Evolutionary conservation across 2,797 vertebrate genomes (phyloP), one percentile per base, ranked within the genome.

Genomic region (Mastacembelus armatus): DNA sequence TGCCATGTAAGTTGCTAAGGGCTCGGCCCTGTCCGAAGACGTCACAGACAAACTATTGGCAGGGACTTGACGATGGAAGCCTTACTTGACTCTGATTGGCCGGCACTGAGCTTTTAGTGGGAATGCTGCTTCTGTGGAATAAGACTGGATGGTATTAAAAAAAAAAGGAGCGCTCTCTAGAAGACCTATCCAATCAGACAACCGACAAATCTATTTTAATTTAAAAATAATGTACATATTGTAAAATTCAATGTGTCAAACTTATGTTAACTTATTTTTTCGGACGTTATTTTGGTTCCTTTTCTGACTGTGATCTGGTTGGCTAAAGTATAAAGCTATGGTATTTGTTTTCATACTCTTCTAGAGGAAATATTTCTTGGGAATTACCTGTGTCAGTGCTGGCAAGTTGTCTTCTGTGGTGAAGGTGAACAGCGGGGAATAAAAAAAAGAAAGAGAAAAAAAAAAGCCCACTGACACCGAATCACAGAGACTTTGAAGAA

Each of bases 191-290:
- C 89, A 88, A 91, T 93, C 92, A 89, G 84, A 90, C 89, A 92
- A 92, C 88, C 69, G 85, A 89, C 91, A 91, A 93, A 91, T 93
- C 85, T 94, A 94, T 94, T 95, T 95, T 94, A 94, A 94, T 92
- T 91, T 94, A 92, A 90, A 89, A 85, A 85, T 73, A 92, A 78
- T 95, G 93, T 95, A 94, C 84, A 94, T 95, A 94, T 90, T 95
- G 93, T 94, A 94, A 92, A 95, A 92, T 92, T 93, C 68, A 93
- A 90, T 88, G 90, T 92, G 93, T 94, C 91, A 78, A 66, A 91
- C 89, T 92, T 90, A 91, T 92, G 92, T 94, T 95, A 94, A 94
- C 90, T 95, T 94, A 94, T 94, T 93, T 94, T 92, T 89, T 81
- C 26, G 47, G 65, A 81, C 71, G 81, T 87, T 85, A 63, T 80